Conservation (phyloP, 2,888 invertebrate species). For the Phragmatobia fuliginosa region DNA sequence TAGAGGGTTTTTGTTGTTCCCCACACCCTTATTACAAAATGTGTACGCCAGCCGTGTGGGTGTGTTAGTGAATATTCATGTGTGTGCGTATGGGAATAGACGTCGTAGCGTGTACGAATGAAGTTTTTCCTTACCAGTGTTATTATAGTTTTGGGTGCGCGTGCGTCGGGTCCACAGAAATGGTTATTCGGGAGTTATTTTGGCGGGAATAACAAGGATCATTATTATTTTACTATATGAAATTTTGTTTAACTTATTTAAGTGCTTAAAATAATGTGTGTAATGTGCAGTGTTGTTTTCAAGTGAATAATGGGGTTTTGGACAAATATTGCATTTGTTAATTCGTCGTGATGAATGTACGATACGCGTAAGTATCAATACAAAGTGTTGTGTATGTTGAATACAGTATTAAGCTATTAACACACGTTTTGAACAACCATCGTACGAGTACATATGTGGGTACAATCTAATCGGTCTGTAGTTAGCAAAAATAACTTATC, state of each 20-base stretch:
- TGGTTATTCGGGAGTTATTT: slow-evolving; percentile 64
- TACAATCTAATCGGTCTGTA: background rate
- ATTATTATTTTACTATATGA: slow-evolving; percentile 20
- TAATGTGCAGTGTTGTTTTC: slow-evolving; percentile 47
- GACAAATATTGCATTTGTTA: slow-evolving; percentile 61
- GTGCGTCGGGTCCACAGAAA: slow-evolving; percentile 59
- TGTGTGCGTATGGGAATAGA: slow-evolving; percentile 65
- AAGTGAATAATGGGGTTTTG: slow-evolving; percentile 70
- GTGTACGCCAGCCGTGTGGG: slow-evolving; percentile 71
- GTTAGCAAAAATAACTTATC: background rate
- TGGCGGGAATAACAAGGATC: slow-evolving; percentile 71
- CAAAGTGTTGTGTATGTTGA: background rate
- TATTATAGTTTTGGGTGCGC: slow-evolving; percentile 65
- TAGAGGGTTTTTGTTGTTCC: slow-evolving; percentile 74
- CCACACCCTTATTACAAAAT: slow-evolving; percentile 78
- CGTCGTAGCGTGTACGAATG: slow-evolving; percentile 51
- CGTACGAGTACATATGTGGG: background rate
- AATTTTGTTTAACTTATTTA: slow-evolving; percentile 39
- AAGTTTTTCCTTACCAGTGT: slow-evolving; percentile 64
- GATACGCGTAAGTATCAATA: slow-evolving; percentile 68
- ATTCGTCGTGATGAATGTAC: slow-evolving; percentile 74
- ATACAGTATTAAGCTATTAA: background rate
- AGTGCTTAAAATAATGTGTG: slow-evolving; percentile 25
- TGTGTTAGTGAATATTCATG: slow-evolving; percentile 61
- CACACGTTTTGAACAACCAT: background rate